Percentiles rank a stretch among this genome's conserved stretches.
These are phyloP conservation scores for Hoplostethus atlanticus DNA, from an alignment of 2,797 vertebrate genomes.

Conservation along the genomic window DNA sequence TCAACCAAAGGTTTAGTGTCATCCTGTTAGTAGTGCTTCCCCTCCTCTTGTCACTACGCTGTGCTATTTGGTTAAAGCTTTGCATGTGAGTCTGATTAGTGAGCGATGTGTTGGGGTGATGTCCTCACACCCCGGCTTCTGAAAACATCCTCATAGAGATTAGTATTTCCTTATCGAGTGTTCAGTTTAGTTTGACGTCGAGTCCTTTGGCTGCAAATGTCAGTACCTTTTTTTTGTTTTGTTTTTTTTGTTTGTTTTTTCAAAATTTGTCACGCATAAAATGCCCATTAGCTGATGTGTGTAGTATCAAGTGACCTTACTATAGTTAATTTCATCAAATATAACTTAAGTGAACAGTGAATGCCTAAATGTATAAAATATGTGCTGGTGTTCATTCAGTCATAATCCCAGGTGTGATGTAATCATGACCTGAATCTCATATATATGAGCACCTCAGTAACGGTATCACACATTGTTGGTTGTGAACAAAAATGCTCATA, in stretches of 20 bases:
- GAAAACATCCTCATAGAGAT: constrained; percentile 45
- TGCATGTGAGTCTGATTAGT: constrained; percentile 72
- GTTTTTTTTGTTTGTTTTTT: neutral
- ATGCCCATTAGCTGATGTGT: constrained; percentile 59
- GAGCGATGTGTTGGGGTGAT: constrained; percentile 29
- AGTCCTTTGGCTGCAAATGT: constrained; percentile 28
- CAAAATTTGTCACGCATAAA: constrained; percentile 42
- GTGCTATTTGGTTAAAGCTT: constrained; percentile 70
- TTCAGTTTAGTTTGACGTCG: constrained; percentile 16
- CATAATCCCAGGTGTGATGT: constrained; percentile 68
- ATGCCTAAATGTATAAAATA: constrained; percentile 65
- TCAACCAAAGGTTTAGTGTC: constrained; percentile 77
- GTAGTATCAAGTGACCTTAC: constrained; percentile 85
- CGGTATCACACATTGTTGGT: constrained; percentile 55
- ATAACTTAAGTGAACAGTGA: constrained; percentile 63
- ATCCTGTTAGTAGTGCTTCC: constrained; percentile 9
- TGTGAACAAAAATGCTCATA: constrained; percentile 51
- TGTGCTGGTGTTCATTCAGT: constrained; percentile 61
- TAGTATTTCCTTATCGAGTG: constrained; percentile 52
- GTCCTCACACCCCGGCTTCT: constrained; percentile 4
- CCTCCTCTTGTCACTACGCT: constrained; percentile 37
- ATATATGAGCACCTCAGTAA: constrained; percentile 67
- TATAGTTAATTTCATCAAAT: constrained; percentile 64
- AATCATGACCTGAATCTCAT: constrained; percentile 72
- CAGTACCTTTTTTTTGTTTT: neutral